phyloP scores from a whole-genome alignment of 2,888 invertebrate genomes.

The Petrophora chlorosata region DNA sequence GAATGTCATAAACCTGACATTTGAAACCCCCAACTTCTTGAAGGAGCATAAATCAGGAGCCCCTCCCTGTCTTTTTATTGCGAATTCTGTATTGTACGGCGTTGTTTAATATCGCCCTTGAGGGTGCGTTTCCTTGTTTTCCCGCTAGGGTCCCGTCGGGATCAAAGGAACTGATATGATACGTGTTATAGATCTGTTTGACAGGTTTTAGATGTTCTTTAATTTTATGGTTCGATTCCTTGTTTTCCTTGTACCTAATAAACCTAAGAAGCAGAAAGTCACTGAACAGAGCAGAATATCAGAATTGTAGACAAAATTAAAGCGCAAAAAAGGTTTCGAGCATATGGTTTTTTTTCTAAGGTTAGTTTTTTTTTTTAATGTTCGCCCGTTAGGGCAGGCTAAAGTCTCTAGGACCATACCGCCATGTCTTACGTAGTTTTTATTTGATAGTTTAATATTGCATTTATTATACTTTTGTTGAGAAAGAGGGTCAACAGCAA shows the following conservation, averaged over 20 bases:
- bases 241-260: too few species aligned
- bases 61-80: slow-evolving; percentile 26
- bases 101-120: slow-evolving; percentile 35
- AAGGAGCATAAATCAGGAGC: slow-evolving; percentile 28
- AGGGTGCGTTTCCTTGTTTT: slow-evolving; percentile 22
- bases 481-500: too few species aligned
- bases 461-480: too few species aligned
- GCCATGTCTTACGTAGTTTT: too few species aligned
- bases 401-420: background rate
- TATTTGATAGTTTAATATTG: too few species aligned
- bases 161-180: slow-evolving; percentile 21
- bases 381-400: background rate
- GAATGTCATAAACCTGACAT: slow-evolving; percentile 13
- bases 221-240: too few species aligned
- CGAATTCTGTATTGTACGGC: slow-evolving; percentile 28
- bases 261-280: too few species aligned
- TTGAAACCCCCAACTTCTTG: slow-evolving; percentile 16
- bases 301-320: too few species aligned
- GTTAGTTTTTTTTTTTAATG: too few species aligned
- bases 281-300: too few species aligned
- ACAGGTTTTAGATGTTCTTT: background rate
- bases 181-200: slow-evolving; percentile 4
- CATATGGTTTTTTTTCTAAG: too few species aligned
- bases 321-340: too few species aligned
- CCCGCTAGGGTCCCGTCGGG: slow-evolving; percentile 11